Evolutionary conservation across 2,113 vertebrate species (phyloP), one percentile per base, ranked within the genome.

Genomic region (Spermophilus dauricus): DNA sequence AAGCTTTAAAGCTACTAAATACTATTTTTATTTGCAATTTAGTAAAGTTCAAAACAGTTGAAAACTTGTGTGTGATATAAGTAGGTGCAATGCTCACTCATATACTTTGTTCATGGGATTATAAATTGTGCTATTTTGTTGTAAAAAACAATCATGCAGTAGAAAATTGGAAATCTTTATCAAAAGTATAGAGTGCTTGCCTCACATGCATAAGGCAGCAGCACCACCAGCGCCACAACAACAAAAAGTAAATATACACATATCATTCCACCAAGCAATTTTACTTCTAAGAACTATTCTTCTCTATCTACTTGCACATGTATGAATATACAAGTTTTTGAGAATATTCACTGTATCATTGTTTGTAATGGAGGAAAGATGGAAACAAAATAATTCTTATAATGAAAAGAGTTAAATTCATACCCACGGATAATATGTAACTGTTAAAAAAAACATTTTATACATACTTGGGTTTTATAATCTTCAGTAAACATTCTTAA

Each of bases 261-360:
- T 42, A 75, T 18, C 10, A 90, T 72, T 86, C 63, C 17, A 10
- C n/a, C 80, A 9, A 56, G 10, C 10, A 89, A 82, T 86, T 94
- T 86, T 72, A 77, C 34, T 70, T 81, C 28, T 16, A 93, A 77
- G 67, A 91, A 95, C 78, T 22, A 34, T 75, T 86, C 18, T 61
- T 70, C 61, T 86, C 42, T 51, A 82, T 63, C 26, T 86, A 56
- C 8, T 89, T 81, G 67, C 22, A 70, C 51, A 56, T 51, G 2
- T 73, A 12, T 93, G 45, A 85, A 81, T 83, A 84, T 82, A 76
- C 42, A 90, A 69, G 75, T 2, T 81, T 95, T 42, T 80, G 30
- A 86, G 9, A 20, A 13, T 56, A 93, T 87, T 65, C 28, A 39
- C 76, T 67, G 7, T 12, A 39, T 77, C 8, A 78, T 10, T 85